Percentiles rank a stretch among this genome's conserved stretches.
These are phyloP conservation scores for Goniozus legneri DNA, from an alignment of 1,140 invertebrate species.

Conservation along the genomic window DNA sequence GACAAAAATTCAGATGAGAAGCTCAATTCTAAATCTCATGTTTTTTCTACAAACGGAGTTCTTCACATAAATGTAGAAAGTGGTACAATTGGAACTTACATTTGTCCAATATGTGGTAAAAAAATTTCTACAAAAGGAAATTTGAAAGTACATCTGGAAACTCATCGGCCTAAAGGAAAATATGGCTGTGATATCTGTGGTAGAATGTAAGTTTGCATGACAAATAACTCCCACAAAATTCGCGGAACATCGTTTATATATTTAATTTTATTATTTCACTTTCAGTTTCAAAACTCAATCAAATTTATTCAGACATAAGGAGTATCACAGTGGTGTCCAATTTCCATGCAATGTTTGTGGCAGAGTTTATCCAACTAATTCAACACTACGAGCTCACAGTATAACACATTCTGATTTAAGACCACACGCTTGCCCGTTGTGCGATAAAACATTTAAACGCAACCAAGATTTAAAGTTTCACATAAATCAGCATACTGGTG, in stretches of 20 bases:
- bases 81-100: constrained; percentile 40
- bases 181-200: constrained; percentile 67
- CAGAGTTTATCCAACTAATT: constrained; percentile 67
- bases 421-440: constrained; percentile 67
- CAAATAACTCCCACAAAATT: too few species aligned
- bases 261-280: constrained; percentile 16
- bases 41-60: constrained; percentile 43
- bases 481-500: constrained; percentile 77
- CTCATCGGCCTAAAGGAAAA: constrained; percentile 62
- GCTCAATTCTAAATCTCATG: constrained; percentile 32
- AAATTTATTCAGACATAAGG: constrained; percentile 65
- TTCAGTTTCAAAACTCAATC: constrained; percentile 68
- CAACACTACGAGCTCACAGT: constrained; percentile 67
- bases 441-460: constrained; percentile 72
- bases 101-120: constrained; percentile 63
- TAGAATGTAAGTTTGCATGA: constrained; percentile 60
- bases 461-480: constrained; percentile 77
- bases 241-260: too few species aligned
- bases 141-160: constrained; percentile 64
- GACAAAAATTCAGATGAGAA: constrained; percentile 33
- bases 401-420: constrained; percentile 68
- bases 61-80: constrained; percentile 37
- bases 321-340: constrained; percentile 63
- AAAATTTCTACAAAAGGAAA: constrained; percentile 63
- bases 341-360: constrained; percentile 67